Evolutionary conservation across 2,797 vertebrate species (phyloP).

Genomic region (Gymnocypris eckloni): DNA sequence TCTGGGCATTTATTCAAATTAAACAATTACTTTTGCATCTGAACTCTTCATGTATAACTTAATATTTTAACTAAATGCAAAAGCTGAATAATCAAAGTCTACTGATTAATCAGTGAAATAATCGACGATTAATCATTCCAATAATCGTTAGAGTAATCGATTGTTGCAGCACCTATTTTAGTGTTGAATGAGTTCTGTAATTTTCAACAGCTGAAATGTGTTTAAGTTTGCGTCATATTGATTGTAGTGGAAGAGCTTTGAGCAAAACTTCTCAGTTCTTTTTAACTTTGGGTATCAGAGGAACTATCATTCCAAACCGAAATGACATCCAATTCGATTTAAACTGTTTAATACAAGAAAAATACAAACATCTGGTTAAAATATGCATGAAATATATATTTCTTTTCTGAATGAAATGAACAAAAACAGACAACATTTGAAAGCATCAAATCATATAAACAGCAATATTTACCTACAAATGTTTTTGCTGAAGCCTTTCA

Average conservation of each 20-base stretch:
- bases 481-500: neutral
- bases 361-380: neutral
- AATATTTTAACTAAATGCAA: no score
- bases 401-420: neutral
- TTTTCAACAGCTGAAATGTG: slow-evolving; percentile 9
- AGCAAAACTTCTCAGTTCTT: neutral
- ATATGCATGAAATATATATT: neutral
- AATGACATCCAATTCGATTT: neutral
- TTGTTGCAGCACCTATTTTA: neutral
- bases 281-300: neutral
- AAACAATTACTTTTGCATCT: no score
- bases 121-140: no score
- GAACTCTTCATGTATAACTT: no score
- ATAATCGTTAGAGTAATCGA: no score
- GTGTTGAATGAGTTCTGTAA: neutral
- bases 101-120: no score
- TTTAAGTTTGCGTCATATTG: neutral
- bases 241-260: neutral
- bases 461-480: neutral
- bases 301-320: neutral
- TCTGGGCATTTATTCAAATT: no score
- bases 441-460: neutral
- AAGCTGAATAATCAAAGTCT: no score
- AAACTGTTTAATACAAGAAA: neutral
- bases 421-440: no score